Conservation (phyloP, 2,888 invertebrate genomes). For the Clepsis dumicolana region DNA sequence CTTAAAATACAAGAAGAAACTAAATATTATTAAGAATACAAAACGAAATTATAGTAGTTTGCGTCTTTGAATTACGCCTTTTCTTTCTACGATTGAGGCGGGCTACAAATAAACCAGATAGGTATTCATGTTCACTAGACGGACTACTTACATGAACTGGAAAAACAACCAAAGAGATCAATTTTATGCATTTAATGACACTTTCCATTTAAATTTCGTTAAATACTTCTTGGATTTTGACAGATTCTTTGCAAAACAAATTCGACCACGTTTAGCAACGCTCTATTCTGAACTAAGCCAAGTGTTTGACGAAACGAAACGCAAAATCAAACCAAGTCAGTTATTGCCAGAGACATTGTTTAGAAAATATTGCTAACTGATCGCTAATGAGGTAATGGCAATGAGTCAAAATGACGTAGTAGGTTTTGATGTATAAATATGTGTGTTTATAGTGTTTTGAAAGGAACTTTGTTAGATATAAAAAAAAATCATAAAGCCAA, state of each 20-base stretch:
- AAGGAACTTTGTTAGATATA: no score
- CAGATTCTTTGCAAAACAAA: not conserved
- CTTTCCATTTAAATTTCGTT: slow-evolving; percentile 10
- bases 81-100: no score
- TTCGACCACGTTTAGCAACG: not conserved
- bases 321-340: slow-evolving; percentile 1
- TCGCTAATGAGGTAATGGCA: not conserved
- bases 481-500: no score
- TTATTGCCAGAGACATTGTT: slow-evolving; percentile 18
- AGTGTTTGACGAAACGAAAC: not conserved
- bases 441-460: no score
- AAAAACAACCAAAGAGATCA: not conserved
- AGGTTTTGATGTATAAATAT: no score
- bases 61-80: no score
- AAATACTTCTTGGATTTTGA: not conserved
- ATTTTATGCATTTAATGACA: not conserved
- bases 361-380: slow-evolving; percentile 20
- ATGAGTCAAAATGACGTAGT: not conserved
- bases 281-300: not conserved
- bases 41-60: no score
- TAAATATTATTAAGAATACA: no score
- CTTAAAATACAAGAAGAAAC: slow-evolving; percentile 12
- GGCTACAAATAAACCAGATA: no score
- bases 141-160: slow-evolving; percentile 21
- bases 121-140: no score